A percentile compares a stretch with the other conserved stretches of the same genome.
Conservation (phyloP, 2,888 invertebrate genomes). For the Agrochola circellaris region DNA sequence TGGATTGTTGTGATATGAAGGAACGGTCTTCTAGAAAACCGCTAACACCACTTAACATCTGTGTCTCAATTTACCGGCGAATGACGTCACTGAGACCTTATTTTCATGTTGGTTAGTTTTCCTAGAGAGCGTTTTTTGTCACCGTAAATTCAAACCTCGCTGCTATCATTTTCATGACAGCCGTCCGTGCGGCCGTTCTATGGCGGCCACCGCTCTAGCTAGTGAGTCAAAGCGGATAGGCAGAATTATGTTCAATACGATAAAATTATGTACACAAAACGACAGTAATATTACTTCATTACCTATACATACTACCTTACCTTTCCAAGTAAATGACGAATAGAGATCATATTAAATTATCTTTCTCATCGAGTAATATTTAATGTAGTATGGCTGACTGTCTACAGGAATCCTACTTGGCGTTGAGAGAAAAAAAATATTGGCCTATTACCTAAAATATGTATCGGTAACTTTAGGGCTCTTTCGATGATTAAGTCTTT, state of each 20-base stretch:
- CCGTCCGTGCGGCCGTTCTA: no score
- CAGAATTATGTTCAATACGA: not conserved
- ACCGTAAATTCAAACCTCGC: no score
- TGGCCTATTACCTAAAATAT: not conserved
- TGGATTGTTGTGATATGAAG: not conserved
- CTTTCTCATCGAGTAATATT: not conserved
- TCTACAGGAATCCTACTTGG: slow-evolving; percentile 4
- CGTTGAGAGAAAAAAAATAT: not conserved
- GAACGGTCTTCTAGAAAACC: no score
- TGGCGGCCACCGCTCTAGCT: no score
- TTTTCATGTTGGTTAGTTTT: no score
- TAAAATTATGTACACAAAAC: no score
- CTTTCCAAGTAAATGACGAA: not conserved
- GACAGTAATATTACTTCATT: not conserved
- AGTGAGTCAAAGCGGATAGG: no score
- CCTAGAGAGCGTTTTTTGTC: no score
- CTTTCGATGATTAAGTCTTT: not conserved
- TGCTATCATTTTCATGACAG: no score
- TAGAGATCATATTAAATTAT: not conserved
- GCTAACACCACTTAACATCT: no score
- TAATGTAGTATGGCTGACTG: not conserved
- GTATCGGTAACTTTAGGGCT: not conserved
- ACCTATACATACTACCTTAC: not conserved
- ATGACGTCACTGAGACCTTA: no score
- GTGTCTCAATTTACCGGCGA: no score